phyloP scores from a whole-genome alignment of 2,113 vertebrate species.

The Crocuta crocuta region DNA sequence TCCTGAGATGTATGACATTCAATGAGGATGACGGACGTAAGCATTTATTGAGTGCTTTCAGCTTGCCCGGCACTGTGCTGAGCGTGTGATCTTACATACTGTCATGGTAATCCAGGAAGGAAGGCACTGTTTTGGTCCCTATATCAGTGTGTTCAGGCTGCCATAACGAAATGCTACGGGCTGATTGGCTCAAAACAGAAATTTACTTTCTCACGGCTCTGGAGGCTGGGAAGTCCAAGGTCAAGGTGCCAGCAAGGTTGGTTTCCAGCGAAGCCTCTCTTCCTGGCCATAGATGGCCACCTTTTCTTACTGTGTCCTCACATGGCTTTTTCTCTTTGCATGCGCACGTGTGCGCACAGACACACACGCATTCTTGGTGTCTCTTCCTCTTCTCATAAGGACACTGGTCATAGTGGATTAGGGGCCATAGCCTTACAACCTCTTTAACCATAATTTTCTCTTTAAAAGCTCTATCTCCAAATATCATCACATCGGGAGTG shows the following conservation, averaged over 20 bases:
- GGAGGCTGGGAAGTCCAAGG: neutral
- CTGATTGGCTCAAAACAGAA: neutral
- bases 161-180: neutral
- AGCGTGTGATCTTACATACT: neutral
- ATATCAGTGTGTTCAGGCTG: neutral
- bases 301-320: neutral
- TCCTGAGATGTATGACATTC: neutral
- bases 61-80: neutral
- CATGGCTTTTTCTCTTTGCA: neutral
- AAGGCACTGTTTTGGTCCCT: neutral
- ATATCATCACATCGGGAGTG: neutral
- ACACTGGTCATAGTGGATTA: neutral
- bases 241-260: neutral
- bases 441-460: neutral
- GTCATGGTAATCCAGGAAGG: neutral
- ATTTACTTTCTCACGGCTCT: too few relatives aligned
- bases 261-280: neutral
- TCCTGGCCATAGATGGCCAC: neutral
- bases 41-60: neutral
- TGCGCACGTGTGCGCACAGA: fast-evolving
- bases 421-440: too few relatives aligned
- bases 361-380: neutral
- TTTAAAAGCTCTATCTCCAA: neutral
- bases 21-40: neutral
- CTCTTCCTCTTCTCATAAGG: neutral